These are phyloP conservation scores for Biston betularia DNA, from an alignment of 2,888 invertebrate species.

Conservation along the genomic window DNA sequence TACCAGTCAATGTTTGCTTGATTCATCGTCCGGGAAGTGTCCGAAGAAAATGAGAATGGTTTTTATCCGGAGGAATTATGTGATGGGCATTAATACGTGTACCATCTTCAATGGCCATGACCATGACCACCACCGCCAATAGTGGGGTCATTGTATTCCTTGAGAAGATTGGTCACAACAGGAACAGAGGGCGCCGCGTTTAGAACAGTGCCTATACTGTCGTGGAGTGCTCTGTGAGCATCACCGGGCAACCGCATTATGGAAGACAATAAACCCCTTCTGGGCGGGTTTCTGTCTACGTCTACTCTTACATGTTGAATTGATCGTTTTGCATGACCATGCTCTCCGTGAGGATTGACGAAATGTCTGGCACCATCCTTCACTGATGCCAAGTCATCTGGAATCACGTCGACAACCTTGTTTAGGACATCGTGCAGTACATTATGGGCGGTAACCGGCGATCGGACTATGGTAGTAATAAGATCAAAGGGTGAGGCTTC, in stretches of 20 bases:
- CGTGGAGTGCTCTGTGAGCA: neutral
- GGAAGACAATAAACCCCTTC: slow-evolving; percentile 23
- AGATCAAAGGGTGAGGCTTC: neutral
- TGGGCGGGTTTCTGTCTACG: too few relatives aligned
- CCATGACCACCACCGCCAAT: neutral
- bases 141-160: slow-evolving; percentile 5
- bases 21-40: too few relatives aligned
- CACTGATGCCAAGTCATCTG: neutral
- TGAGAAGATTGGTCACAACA: neutral
- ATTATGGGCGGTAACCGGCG: neutral
- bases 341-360: slow-evolving; percentile 1
- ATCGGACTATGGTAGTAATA: neutral
- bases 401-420: neutral
- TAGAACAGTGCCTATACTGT: neutral
- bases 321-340: neutral
- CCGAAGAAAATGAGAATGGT: too few relatives aligned
- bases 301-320: neutral
- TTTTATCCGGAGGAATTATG: too few relatives aligned
- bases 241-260: neutral
- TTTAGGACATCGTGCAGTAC: neutral
- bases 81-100: too few relatives aligned
- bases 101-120: neutral
- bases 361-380: neutral
- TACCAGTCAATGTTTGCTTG: too few relatives aligned
- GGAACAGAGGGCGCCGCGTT: neutral